These are phyloP conservation scores for Sialis fuliginosa DNA, from an alignment of 2,888 invertebrate species.

Conservation along the genomic window DNA sequence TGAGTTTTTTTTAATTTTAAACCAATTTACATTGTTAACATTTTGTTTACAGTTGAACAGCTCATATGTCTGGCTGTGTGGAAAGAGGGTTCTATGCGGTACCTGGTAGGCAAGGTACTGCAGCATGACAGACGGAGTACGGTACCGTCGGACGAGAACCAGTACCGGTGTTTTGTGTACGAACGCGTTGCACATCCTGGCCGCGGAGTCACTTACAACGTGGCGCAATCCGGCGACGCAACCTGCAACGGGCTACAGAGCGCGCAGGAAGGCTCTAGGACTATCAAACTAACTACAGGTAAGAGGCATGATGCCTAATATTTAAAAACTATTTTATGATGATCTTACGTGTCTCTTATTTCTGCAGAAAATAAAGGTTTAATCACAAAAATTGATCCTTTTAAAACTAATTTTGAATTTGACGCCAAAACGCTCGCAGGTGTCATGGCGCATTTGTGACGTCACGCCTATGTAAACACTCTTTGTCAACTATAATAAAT, in stretches of 20 bases:
- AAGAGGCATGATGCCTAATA: no score
- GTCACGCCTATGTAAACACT: no score
- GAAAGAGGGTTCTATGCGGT: conserved; percentile 68
- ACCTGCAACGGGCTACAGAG: conserved; percentile 61
- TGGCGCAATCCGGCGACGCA: conserved; percentile 64
- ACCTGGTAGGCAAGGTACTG: conserved; percentile 55
- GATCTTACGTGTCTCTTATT: no score
- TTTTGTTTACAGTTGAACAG: conserved; percentile 48
- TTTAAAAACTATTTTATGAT: no score
- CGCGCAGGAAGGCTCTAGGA: conserved; percentile 58
- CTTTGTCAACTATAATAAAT: no score
- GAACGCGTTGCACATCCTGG: conserved; percentile 28
- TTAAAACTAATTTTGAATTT: no score
- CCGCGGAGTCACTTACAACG: conserved; percentile 37
- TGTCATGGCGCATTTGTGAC: no score
- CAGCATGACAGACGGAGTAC: conserved; percentile 38
- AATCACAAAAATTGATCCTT: no score
- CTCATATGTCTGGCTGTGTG: conserved; percentile 65
- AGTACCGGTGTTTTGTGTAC: conserved; percentile 70
- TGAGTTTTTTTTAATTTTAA: no score
- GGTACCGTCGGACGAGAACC: conserved; percentile 48
- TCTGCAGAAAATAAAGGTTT: no score
- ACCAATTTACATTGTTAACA: no score
- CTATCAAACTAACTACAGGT: conserved; percentile 63
- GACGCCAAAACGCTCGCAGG: no score